Evolutionary conservation across 2,888 invertebrate genomes (phyloP), one percentile per base, ranked within the genome.

Genomic region (Scaptomyza cyrtandrae): DNA sequence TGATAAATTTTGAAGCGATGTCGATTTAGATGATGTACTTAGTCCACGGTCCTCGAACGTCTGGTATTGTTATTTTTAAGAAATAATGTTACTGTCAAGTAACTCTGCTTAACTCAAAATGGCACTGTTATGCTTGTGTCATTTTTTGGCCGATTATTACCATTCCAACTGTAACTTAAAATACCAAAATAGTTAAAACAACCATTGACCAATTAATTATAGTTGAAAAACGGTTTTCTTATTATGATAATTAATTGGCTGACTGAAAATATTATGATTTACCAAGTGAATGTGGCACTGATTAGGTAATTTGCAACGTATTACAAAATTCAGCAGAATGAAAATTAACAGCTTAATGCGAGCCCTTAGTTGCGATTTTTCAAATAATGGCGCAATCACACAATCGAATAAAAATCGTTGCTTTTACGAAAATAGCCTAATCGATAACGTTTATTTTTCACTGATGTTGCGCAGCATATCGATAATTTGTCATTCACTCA

Each of bases 61-160:
- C 73, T 73, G 59, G 2, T 35, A 19, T 49, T 68, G 63, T 63
- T 24, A 24, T 58, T 68, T 19, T 72, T 14, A 54, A 43, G 16
- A 46, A 27, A 10, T 19, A n/a, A 48, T 67, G 48, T 48, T 33
- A 61, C 27, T 50, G 19, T 37, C 29, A 45, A 52, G n/a, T 10
- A n/a, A n/a, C 31, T 16, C 35, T 43, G 65, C 29, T 48, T 24
- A 29, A 49, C 59, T 66, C 71, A 59, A 66, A 59, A 50, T 71
- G 66, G 46, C 52, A 46, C 54, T 45, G 54, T 37, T 52, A 52
- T 4, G 1, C 0, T n/a, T 19, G 9, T 31, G 43, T 1, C 16
- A 10, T 41, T 54, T 62, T 57, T 33, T 53, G 52, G 63, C 16
- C 0, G 10, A 9, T 53, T 62, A 19, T 2, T 0, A 5, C 0